These are phyloP conservation scores for Xenopus borealis DNA, from an alignment of 2,113 vertebrate genomes.

Conservation along the genomic window DNA sequence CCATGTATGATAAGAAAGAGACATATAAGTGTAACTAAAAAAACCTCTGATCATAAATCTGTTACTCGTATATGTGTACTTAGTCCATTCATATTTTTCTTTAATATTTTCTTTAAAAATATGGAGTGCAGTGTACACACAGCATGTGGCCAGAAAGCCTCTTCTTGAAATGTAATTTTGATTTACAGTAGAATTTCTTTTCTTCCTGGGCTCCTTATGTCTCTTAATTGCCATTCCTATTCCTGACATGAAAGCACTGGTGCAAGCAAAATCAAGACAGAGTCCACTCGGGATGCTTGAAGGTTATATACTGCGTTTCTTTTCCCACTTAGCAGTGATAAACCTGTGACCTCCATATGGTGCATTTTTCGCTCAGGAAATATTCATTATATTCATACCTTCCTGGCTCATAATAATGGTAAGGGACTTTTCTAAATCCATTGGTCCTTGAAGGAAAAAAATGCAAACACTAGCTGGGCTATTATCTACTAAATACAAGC, in stretches of 20 bases:
- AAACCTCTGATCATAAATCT: no score
- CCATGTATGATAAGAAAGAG: no score
- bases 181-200: background rate
- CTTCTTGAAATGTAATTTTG: background rate
- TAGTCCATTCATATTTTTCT: no score
- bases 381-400: conserved; percentile 93
- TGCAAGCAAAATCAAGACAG: conserved; percentile 74
- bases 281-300: conserved; percentile 89
- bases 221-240: background rate
- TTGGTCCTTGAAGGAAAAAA: conserved; percentile 70
- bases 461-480: conserved; percentile 31
- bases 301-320: conserved; percentile 83
- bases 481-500: background rate
- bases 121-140: background rate
- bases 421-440: conserved; percentile 86
- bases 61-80: no score
- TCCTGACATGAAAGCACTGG: conserved; percentile 23
- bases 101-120: no score
- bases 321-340: conserved; percentile 94
- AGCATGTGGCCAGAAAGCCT: background rate
- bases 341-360: conserved; percentile 93
- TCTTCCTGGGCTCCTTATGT: background rate
- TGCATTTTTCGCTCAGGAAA: conserved; percentile 87
- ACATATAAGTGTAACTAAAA: no score
- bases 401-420: conserved; percentile 94